These are phyloP conservation scores for Macrobrachium rosenbergii DNA, from an alignment of 1,140 invertebrate species.

Conservation along the genomic window DNA sequence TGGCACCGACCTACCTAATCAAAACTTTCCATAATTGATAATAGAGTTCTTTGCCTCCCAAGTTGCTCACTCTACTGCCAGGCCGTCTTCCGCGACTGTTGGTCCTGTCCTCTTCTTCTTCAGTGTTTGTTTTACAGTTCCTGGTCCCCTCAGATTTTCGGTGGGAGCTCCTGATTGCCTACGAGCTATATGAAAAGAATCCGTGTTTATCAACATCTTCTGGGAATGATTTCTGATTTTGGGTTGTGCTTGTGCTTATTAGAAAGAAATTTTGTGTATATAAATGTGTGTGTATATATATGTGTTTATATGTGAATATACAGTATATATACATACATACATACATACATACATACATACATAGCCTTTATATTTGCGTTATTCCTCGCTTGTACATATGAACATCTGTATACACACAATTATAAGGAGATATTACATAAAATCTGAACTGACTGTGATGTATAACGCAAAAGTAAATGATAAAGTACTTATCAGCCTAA, in stretches of 20 bases:
- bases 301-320: not conserved
- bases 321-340: too few relatives aligned
- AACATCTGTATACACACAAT: too few relatives aligned
- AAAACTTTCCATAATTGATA: conserved; percentile 56
- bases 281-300: conserved; percentile 16
- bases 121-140: not conserved
- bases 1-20: conserved; percentile 40
- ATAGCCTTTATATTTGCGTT: too few relatives aligned
- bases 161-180: not conserved
- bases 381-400: too few relatives aligned
- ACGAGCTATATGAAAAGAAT: too few relatives aligned
- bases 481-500: too few relatives aligned
- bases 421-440: too few relatives aligned
- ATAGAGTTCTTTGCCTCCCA: conserved; percentile 37
- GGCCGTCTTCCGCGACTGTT: not conserved
- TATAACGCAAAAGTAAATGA: too few relatives aligned
- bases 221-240: not conserved
- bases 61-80: not conserved
- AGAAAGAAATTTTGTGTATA: not conserved
- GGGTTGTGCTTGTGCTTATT: not conserved
- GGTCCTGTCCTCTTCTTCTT: not conserved
- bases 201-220: not conserved
- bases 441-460: too few relatives aligned
- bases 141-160: not conserved
- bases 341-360: too few relatives aligned